phyloP scores from a whole-genome alignment of 2,113 vertebrate species.

The Ictalurus punctatus region DNA sequence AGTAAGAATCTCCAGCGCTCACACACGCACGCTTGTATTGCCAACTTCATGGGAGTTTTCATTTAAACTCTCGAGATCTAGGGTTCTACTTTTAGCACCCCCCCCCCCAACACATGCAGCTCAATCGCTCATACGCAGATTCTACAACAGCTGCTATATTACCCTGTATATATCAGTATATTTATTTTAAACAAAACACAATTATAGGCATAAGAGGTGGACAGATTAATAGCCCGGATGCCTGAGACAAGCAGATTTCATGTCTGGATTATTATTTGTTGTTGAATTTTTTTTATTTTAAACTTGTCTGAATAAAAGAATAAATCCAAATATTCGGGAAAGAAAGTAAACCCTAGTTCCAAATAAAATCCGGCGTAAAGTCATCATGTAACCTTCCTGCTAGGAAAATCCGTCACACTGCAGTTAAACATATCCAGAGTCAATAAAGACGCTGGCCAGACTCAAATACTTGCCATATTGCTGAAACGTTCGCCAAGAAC shows the following conservation, averaged over 20 bases:
- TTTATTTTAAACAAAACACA: too few relatives aligned
- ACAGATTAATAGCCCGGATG: too few relatives aligned
- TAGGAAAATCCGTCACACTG: not conserved
- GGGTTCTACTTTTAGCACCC: not conserved
- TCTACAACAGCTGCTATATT: not conserved
- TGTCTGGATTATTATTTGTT: too few relatives aligned
- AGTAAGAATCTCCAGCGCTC: not conserved
- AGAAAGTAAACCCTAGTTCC: not conserved
- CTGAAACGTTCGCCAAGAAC: not conserved
- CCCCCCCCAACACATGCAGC: not conserved
- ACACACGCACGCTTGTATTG: not conserved
- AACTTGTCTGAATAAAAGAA: not conserved
- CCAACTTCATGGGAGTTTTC: not conserved
- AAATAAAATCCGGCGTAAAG: not conserved
- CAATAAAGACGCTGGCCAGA: not conserved
- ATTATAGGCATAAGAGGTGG: too few relatives aligned
- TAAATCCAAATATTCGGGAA: not conserved
- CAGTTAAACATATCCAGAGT: not conserved
- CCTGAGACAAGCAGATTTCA: too few relatives aligned
- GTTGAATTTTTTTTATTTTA: not conserved
- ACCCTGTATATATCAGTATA: not conserved
- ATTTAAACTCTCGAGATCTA: not conserved
- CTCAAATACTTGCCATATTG: not conserved
- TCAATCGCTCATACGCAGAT: not conserved
- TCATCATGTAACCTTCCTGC: not conserved